These are phyloP conservation scores for Masticophis lateralis DNA, from an alignment of 2,797 vertebrate species.

Conservation along the genomic window DNA sequence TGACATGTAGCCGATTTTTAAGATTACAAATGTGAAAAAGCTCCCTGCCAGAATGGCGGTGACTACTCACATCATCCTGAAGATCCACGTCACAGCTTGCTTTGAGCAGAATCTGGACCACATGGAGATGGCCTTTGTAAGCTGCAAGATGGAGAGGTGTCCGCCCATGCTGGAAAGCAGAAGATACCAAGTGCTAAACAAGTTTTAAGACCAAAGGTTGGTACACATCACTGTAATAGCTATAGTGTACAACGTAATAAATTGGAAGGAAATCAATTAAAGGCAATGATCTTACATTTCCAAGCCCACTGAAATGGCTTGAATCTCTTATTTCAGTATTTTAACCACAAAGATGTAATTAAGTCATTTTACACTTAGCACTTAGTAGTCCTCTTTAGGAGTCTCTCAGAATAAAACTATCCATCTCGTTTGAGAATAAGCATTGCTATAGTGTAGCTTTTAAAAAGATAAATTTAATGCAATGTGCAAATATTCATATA, in stretches of 20 bases:
- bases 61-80: constrained; percentile 94
- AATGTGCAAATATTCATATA: neutral
- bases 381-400: neutral
- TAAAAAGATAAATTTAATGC: neutral
- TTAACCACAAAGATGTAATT: neutral
- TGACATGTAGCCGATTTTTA: neutral
- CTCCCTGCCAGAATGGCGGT: neutral
- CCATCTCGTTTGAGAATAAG: neutral
- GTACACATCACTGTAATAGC: neutral
- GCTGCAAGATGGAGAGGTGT: constrained; percentile 91
- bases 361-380: neutral
- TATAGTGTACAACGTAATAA: neutral
- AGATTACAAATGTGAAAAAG: neutral
- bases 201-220: constrained; percentile 18
- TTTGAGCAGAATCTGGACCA: constrained; percentile 90
- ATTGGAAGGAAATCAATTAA: neutral
- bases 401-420: neutral
- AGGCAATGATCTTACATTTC: neutral
- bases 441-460: neutral
- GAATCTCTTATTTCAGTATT: neutral
- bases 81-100: constrained; percentile 93
- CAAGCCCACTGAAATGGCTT: neutral
- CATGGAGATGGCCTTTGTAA: constrained; percentile 89
- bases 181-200: constrained; percentile 48
- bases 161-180: constrained; percentile 85